Conservation (phyloP, 1,140 invertebrate genomes). For the Mylabris phalerata region DNA sequence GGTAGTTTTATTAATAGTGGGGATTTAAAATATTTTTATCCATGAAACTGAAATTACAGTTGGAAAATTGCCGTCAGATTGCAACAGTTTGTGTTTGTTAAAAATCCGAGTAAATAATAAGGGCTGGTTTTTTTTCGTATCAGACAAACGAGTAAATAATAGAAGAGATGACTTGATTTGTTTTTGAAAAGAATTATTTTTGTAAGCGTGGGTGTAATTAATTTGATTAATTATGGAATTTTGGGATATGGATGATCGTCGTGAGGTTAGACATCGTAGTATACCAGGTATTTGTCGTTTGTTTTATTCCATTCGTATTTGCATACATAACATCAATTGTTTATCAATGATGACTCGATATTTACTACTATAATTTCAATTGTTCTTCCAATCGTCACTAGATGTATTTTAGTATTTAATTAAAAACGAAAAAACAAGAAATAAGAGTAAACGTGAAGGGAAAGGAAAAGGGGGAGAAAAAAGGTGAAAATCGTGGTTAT, state of each 20-base stretch:
- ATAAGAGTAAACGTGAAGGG: too few species aligned
- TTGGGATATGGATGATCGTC: slow-evolving; percentile 38
- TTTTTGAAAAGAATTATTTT: slow-evolving; percentile 1
- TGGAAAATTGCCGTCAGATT: too few species aligned
- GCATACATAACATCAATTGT: background rate
- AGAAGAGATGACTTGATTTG: slow-evolving; percentile 2
- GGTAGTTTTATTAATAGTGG: too few species aligned
- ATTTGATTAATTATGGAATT: slow-evolving; percentile 34
- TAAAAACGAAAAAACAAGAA: background rate
- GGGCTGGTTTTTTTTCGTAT: too few species aligned
- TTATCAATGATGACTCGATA: background rate
- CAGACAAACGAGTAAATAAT: too few species aligned
- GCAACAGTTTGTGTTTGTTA: too few species aligned
- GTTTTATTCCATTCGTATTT: too few species aligned
- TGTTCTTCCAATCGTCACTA: background rate
- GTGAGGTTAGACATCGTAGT: slow-evolving; percentile 29
- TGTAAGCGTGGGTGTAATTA: background rate
- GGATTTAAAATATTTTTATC: too few species aligned
- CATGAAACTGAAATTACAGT: too few species aligned
- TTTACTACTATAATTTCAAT: background rate
- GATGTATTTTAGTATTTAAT: background rate
- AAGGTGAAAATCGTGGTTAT: too few species aligned
- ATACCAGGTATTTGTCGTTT: slow-evolving; percentile 22
- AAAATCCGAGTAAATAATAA: too few species aligned
- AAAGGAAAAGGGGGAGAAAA: too few species aligned